Percentiles rank a stretch among this genome's conserved stretches.
Evolutionary conservation across 2,888 invertebrate species (phyloP).

Genomic region (Taphrorychus bicolor): DNA sequence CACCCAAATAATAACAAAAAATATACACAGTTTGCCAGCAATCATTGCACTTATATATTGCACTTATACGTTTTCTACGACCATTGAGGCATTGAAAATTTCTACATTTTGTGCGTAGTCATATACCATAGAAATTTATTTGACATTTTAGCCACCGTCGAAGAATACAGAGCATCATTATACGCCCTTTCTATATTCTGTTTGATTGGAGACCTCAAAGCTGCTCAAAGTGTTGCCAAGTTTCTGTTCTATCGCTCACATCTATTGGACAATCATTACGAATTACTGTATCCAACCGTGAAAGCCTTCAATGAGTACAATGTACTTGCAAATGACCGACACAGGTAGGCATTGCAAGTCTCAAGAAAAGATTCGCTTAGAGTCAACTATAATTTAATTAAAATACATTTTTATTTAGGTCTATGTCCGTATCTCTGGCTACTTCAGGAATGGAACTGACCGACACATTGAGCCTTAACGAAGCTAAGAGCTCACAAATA

Average conservation of each 20-base stretch:
- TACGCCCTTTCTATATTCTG: conserved; percentile 68
- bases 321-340: conserved; percentile 66
- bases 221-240: conserved; percentile 69
- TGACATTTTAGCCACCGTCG: conserved; percentile 59
- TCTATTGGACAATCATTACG: conserved; percentile 68
- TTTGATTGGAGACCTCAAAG: conserved; percentile 66
- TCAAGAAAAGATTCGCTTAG: too few species aligned
- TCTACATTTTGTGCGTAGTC: too few species aligned
- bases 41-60: too few species aligned
- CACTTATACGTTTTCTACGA: too few species aligned
- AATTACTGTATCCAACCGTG: conserved; percentile 67
- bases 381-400: too few species aligned
- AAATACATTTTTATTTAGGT: conserved; percentile 54
- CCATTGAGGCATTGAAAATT: too few species aligned
- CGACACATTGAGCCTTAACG: conserved; percentile 68
- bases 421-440: conserved; percentile 70
- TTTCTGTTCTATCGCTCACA: conserved; percentile 73
- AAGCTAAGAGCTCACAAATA: conserved; percentile 62
- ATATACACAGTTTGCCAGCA: too few species aligned
- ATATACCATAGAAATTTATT: too few species aligned
- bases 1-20: too few species aligned
- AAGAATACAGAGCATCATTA: conserved; percentile 70
- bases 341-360: conserved; percentile 49
- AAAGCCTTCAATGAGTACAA: conserved; percentile 69
- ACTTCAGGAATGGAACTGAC: conserved; percentile 76